phyloP scores from a whole-genome alignment of 2,888 invertebrate species.

The Epirrita christyi region DNA sequence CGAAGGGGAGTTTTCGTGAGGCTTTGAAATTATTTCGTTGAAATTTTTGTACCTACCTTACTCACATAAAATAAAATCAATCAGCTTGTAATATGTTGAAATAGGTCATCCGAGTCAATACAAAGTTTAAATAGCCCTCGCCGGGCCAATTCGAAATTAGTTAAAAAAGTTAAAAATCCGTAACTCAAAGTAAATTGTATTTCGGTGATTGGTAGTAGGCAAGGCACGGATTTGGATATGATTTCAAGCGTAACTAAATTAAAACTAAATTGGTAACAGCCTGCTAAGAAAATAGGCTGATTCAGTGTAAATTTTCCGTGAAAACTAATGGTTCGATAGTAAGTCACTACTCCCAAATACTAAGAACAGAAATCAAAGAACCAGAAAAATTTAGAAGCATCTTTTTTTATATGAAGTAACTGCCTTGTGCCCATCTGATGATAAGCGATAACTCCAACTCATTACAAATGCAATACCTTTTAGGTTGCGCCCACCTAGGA shows the following conservation, averaged over 20 bases:
- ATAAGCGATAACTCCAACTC: too few relatives aligned
- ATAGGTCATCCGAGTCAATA: constrained; percentile 17
- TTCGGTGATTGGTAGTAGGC: constrained; percentile 24
- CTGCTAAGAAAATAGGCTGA: constrained; percentile 1
- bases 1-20: too few relatives aligned
- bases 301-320: not conserved
- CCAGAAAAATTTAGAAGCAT: too few relatives aligned
- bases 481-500: too few relatives aligned
- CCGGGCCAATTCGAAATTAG: constrained; percentile 28
- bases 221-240: constrained; percentile 16
- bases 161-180: constrained; percentile 36
- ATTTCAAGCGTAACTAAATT: constrained; percentile 13
- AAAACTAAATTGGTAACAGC: constrained; percentile 8
- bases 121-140: constrained; percentile 15
- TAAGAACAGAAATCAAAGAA: too few relatives aligned
- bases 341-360: too few relatives aligned
- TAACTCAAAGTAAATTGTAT: constrained; percentile 38
- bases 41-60: not conserved
- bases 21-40: too few relatives aligned
- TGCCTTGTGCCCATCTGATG: too few relatives aligned
- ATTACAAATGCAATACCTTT: too few relatives aligned
- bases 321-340: not conserved
- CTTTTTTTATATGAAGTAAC: too few relatives aligned
- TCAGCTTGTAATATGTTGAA: not conserved
- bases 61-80: constrained; percentile 5